Conservation (phyloP, 2,888 invertebrate genomes). For the Coremacera marginata region DNA sequence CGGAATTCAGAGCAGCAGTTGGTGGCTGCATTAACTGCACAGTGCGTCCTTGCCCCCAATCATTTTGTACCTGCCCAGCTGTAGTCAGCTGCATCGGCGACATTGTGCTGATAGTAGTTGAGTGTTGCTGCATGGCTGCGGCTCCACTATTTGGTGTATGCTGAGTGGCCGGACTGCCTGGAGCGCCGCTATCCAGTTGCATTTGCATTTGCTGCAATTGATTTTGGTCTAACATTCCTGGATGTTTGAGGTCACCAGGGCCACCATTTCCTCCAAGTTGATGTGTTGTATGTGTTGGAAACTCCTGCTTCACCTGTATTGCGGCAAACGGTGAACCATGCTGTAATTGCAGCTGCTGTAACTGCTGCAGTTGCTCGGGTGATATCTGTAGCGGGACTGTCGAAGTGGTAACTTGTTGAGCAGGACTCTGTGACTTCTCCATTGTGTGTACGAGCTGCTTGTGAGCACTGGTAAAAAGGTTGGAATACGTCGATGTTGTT, state of each 20-base stretch:
- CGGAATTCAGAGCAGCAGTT: conserved; percentile 75
- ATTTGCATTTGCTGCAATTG: conserved; percentile 71
- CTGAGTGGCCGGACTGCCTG: conserved; percentile 70
- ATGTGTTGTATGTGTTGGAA: conserved; percentile 58
- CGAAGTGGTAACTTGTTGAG: conserved; percentile 68
- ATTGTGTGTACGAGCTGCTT: conserved; percentile 57
- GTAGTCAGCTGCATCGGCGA: conserved; percentile 78
- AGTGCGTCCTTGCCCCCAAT: conserved; percentile 81
- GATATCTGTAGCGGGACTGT: conserved; percentile 68
- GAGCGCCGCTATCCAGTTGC: conserved; percentile 66
- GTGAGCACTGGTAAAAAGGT: conserved; percentile 28
- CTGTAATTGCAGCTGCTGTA: conserved; percentile 74
- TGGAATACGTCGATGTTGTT: conserved; percentile 35
- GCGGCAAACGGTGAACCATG: conserved; percentile 72
- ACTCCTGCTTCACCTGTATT: conserved; percentile 69
- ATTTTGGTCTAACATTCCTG: conserved; percentile 69
- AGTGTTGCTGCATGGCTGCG: conserved; percentile 69
- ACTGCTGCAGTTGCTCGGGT: conserved; percentile 72
- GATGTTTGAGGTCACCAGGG: conserved; percentile 61
- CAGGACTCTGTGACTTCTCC: conserved; percentile 74
- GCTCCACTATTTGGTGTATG: conserved; percentile 65
- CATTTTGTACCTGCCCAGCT: conserved; percentile 72
- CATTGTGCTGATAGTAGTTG: conserved; percentile 80
- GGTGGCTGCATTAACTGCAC: conserved; percentile 85
- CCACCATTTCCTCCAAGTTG: conserved; percentile 47